phyloP scores from a whole-genome alignment of 2,113 vertebrate genomes.

The Leptocoma aspasia region DNA sequence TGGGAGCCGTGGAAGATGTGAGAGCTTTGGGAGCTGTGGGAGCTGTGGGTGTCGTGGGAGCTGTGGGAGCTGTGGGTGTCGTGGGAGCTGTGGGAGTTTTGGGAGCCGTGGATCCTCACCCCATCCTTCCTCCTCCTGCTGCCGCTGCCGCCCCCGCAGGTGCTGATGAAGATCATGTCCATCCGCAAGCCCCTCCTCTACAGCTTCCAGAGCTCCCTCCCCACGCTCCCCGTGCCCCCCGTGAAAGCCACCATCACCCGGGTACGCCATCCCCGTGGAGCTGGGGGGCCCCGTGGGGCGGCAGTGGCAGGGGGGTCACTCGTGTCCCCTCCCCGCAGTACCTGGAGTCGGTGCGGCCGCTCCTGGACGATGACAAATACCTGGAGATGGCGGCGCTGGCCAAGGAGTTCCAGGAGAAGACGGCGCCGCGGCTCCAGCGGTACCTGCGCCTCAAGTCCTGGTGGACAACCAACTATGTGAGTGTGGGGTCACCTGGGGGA shows the following conservation, averaged over 20 bases:
- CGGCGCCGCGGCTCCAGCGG: slow-evolving; percentile 83
- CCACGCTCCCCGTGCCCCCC: slow-evolving; percentile 85
- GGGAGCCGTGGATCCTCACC: not conserved
- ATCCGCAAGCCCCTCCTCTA: slow-evolving; percentile 88
- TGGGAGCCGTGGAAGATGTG: rapidly evolving
- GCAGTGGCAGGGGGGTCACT: not conserved
- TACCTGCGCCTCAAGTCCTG: slow-evolving; percentile 91
- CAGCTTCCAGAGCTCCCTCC: slow-evolving; percentile 92
- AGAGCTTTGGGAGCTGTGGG: rapidly evolving
- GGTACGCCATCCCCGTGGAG: slow-evolving; percentile 36
- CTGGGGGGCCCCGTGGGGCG: rapidly evolving
- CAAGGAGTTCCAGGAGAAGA: slow-evolving; percentile 82
- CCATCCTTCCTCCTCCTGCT: not conserved
- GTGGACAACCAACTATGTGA: slow-evolving; percentile 94
- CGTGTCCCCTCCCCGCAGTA: slow-evolving; percentile 73
- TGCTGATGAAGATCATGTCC: slow-evolving; percentile 80
- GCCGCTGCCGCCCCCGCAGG: slow-evolving; percentile 28
- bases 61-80: rapidly evolving
- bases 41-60: rapidly evolving
- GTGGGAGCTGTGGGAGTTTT: rapidly evolving
- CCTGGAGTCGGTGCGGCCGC: slow-evolving; percentile 86
- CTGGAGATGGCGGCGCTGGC: slow-evolving; percentile 81
- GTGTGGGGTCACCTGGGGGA: not conserved
- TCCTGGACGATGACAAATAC: slow-evolving; percentile 80
- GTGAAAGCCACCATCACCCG: slow-evolving; percentile 84